phyloP scores from a whole-genome alignment of 2,888 invertebrate genomes.

The Caradrina kadenii region DNA sequence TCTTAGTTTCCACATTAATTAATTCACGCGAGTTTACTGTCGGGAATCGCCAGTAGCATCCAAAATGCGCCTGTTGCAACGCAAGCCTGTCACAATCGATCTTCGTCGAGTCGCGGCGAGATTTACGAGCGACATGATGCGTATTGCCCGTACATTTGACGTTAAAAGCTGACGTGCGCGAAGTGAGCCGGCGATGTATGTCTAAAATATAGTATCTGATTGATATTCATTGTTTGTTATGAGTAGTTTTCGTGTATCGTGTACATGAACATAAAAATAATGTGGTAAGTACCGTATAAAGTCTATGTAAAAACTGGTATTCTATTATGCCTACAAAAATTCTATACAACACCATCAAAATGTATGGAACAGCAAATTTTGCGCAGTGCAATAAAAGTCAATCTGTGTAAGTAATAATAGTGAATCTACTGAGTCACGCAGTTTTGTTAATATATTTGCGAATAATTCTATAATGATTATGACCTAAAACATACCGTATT shows the following conservation, averaged over 20 bases:
- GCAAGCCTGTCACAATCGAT: conserved; percentile 76
- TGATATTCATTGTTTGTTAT: conserved; percentile 45
- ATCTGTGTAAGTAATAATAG: too few species aligned
- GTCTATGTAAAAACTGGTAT: too few species aligned
- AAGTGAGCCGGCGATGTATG: conserved; percentile 56
- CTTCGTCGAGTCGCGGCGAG: conserved; percentile 76
- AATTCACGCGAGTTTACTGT: conserved; percentile 44
- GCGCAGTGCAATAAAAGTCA: too few species aligned
- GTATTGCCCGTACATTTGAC: conserved; percentile 76
- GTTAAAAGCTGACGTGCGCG: conserved; percentile 62
- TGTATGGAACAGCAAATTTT: too few species aligned
- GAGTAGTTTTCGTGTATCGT: conserved; percentile 5
- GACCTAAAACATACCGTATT: background rate
- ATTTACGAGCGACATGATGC: conserved; percentile 80
- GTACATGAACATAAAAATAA: too few species aligned
- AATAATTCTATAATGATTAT: background rate
- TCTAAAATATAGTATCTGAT: conserved; percentile 51
- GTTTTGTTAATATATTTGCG: background rate
- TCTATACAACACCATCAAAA: too few species aligned
- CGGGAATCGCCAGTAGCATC: conserved; percentile 55
- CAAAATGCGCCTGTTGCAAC: conserved; percentile 67
- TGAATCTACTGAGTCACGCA: background rate
- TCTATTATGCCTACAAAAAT: too few species aligned
- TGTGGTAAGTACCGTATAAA: too few species aligned
- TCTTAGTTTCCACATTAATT: conserved; percentile 52